Evolutionary conservation across 2,797 vertebrate genomes (phyloP).

Genomic region (Microctenopoma steveboyesi): DNA sequence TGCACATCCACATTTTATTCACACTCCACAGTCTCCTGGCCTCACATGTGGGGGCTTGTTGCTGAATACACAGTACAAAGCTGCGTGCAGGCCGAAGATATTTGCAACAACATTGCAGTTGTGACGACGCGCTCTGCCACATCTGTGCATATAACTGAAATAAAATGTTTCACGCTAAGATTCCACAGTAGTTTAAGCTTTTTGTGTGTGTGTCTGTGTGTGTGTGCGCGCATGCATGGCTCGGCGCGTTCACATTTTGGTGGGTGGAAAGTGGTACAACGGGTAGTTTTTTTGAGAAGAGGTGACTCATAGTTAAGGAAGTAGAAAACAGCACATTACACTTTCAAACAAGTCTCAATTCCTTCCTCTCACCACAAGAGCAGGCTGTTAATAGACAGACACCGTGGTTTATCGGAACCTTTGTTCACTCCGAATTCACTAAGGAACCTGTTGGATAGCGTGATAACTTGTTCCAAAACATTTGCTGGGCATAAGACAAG

Average conservation of each 20-base stretch:
- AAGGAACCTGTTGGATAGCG: background rate
- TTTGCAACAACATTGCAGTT: background rate
- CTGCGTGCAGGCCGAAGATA: slow-evolving; percentile 2
- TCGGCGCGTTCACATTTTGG: background rate
- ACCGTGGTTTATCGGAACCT: background rate
- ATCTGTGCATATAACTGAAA: background rate
- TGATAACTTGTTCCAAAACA: slow-evolving; percentile 4
- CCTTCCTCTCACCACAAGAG: background rate
- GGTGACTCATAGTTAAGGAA: slow-evolving; percentile 35
- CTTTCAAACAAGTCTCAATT: slow-evolving; percentile 11
- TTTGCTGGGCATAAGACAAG: background rate
- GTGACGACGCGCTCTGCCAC: background rate
- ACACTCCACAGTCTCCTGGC: background rate
- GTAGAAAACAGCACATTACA: background rate
- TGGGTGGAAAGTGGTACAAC: background rate
- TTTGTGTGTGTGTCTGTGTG: background rate
- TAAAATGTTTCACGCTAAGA: no score
- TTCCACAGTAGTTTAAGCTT: background rate
- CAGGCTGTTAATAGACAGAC: background rate
- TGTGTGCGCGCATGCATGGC: background rate
- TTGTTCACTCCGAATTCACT: background rate
- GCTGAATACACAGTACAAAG: slow-evolving; percentile 1
- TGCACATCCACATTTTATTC: background rate
- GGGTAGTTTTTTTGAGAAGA: slow-evolving; percentile 12
- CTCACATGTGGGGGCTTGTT: slow-evolving; percentile 57